Conservation (phyloP, 30 jellyfish, hydroid and myxozoan genomes). For the Catostylus mosaicus region DNA sequence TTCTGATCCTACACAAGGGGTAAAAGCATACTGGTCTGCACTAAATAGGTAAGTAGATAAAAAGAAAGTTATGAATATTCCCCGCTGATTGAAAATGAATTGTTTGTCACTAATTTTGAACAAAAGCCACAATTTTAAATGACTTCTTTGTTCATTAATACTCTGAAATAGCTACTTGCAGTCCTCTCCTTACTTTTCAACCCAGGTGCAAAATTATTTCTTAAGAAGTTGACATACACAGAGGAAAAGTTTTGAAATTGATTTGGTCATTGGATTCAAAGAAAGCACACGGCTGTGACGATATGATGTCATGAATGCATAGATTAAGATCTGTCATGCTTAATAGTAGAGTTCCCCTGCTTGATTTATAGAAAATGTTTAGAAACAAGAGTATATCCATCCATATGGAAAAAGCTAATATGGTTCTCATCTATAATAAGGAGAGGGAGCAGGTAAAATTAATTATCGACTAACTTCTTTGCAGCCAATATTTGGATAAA, state of each 20-base stretch:
- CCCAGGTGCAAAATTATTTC: conserved; percentile 23
- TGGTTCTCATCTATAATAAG: neutral
- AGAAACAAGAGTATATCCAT: neutral
- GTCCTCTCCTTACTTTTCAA: conserved; percentile 35
- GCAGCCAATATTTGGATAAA: neutral
- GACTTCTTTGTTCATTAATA: conserved; percentile 46
- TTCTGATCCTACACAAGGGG: conserved; percentile 33
- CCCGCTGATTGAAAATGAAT: too few species aligned
- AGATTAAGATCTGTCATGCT: conserved; percentile 20
- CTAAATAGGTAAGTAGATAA: neutral
- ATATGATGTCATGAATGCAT: conserved; percentile 34
- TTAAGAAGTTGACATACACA: conserved; percentile 19
- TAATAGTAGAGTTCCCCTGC: conserved; percentile 29
- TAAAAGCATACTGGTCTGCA: conserved; percentile 17
- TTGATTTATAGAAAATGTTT: too few species aligned
- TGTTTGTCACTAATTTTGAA: neutral
- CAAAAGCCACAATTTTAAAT: conserved; percentile 21
- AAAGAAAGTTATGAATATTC: neutral
- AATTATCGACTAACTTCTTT: neutral
- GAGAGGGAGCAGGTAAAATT: neutral
- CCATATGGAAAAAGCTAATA: neutral
- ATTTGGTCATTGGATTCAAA: conserved; percentile 43
- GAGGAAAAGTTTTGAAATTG: conserved; percentile 13
- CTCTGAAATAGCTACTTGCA: conserved; percentile 2
- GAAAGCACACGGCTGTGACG: conserved; percentile 72